Evolutionary conservation across 2,113 vertebrate genomes (phyloP).

Genomic region (Etheostoma spectabile): DNA sequence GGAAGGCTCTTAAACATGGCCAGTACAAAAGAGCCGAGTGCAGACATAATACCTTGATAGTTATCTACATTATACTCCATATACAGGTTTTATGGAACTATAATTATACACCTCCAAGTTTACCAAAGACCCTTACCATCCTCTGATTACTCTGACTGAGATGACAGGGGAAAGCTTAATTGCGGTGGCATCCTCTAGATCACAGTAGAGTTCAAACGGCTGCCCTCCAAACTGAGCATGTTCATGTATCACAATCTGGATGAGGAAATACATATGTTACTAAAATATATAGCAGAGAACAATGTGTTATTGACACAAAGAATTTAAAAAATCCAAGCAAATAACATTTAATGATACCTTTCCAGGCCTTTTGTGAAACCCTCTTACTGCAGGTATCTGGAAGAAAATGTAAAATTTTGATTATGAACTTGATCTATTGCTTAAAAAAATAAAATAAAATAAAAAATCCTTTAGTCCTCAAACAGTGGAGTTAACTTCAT

Average conservation of each 20-base stretch:
- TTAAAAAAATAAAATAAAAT: too few relatives aligned
- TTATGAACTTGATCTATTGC: neutral
- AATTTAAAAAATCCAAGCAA: neutral
- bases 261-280: conserved; percentile 14
- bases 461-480: neutral
- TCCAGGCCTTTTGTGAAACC: conserved; percentile 91
- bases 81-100: neutral
- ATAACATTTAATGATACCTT: conserved; percentile 84
- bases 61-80: neutral
- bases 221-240: conserved; percentile 81
- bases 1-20: neutral
- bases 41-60: neutral
- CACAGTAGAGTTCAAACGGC: conserved; percentile 85
- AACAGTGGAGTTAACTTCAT: neutral
- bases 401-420: conserved; percentile 14
- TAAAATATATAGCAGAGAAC: neutral
- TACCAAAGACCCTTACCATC: conserved; percentile 87
- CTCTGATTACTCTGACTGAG: conserved; percentile 90
- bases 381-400: conserved; percentile 69
- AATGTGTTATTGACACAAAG: neutral
- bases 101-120: neutral
- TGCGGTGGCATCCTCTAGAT: conserved; percentile 87
- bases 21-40: neutral
- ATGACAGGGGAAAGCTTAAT: conserved; percentile 90
- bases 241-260: conserved; percentile 89